Base-by-base conservation (phyloP, 1,140 invertebrate species). In the Cryptotermes secundus region DNA sequence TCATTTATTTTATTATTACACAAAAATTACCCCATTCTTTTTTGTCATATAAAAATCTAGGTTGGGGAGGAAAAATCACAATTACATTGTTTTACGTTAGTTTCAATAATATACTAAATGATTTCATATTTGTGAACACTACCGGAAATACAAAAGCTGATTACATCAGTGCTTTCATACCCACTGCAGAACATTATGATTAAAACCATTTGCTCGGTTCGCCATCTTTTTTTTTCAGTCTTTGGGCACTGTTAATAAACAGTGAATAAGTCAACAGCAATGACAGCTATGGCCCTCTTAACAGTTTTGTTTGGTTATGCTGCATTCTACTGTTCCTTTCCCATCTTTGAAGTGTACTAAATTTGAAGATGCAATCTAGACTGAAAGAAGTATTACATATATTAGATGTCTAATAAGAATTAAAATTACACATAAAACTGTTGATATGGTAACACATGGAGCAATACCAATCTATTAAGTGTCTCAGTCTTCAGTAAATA, bases 1-100 rank as follows among this genome's bases (percentile, higher is more conserved):
- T 85, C 19, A 72, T 72, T 72, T 72, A 72, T 72, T 72, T 85
- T 80, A 85, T 81, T 36, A 59, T 82, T 85, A 85, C 84, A 81
- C 84, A 85, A 85, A 85, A 85, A 85, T 85, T 85, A 85, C 84
- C 84, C 84, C 84, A 82, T 85, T 85, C 49, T 85, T 85, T 84
- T 85, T 81, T 35, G 80, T 83, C 84, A 85, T 85, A 85, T 85
- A 85, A 85, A 85, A 85, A 85, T 85, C 84, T 85, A 85, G 80
- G 84, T 80, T 85, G 84, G 84, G 84, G 84, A 82, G 84, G 80
- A 82, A 85, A 85, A 85, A 85, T 81, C 80, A 81, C 79, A 81
- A 84, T 42, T 85, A 82, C 80, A 85, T 81, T 85, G 80, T 85
- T 85, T 82, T 81, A 72, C 34, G 82, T 82, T 22, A 85, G 53